Evolutionary conservation across 2,888 invertebrate genomes (phyloP), one percentile per base, ranked within the genome.

Genomic region (Deilephila elpenor): DNA sequence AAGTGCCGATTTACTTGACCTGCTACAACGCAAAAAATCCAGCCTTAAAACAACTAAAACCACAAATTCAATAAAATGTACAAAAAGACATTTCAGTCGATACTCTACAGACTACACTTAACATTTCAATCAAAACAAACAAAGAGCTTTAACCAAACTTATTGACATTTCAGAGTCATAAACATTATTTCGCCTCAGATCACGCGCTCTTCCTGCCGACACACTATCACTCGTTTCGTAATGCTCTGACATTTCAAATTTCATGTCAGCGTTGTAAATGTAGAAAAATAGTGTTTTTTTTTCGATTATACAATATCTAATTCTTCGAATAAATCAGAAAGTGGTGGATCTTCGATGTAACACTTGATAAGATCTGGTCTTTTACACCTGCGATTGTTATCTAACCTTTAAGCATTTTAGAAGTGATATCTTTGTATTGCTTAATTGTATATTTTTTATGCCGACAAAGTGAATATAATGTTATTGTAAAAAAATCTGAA

Each of bases 201-300:
- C 67, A 44, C 62, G 51, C 20, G 56, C 56, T 67, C 67, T 67
- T 67, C 51, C 67, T 67, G 37, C 8, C 62, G 67, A 67, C 67
- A 67, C 51, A 67, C 67, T 67, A 67, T 67, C 67, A 67, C 67
- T 67, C 6, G 67, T 67, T 67, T 44, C 67, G 67, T 25, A 67
- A 67, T 44, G 11, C 44, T 11, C 25, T 67, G 67, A 67, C 67
- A 67, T 67, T 67, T 67, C 14, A 8, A n/a, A 56, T 51, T 67
- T 51, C 20, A 44, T 29, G 51, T 44, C 67, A 51, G 51, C 67
- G 25, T 67, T 51, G 1, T 29, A 25, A 32, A 51, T 51, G 20
- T 20, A 25, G 64, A 25, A 25, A 25, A 67, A 67, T 29, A 51
- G 37, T 5, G 25, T 25, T 25, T 25, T 25, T 8, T 37, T 62